Conservation (phyloP, 2,797 vertebrate genomes). For the Sarcoramphus papa region DNA sequence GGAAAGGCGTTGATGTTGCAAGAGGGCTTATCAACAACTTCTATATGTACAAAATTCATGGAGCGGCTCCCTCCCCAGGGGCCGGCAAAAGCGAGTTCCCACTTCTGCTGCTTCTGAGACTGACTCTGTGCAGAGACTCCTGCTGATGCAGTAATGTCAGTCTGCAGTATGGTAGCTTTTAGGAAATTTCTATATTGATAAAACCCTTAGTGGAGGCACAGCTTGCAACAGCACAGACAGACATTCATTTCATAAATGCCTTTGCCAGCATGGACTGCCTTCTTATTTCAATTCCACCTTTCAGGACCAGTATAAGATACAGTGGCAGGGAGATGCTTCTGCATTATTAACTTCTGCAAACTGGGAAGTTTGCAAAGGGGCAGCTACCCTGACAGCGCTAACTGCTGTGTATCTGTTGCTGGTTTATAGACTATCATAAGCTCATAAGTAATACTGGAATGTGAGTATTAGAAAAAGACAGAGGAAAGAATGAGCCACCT, state of each 20-base stretch:
- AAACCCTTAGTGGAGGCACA: neutral
- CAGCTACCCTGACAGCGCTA: neutral
- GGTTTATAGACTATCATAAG: neutral
- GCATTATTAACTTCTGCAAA: neutral
- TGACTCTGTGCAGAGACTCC: neutral
- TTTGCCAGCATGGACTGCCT: neutral
- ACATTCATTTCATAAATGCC: neutral
- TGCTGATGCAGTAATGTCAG: neutral
- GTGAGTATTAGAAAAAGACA: neutral
- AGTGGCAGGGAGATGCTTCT: neutral
- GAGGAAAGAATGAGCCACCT: neutral
- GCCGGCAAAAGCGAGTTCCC: neutral
- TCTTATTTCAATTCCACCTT: neutral
- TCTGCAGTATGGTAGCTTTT: neutral
- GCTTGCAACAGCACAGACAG: neutral
- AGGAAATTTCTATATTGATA: neutral
- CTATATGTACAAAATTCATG: constrained; percentile 48
- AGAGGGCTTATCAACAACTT: constrained; percentile 63
- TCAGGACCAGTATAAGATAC: neutral
- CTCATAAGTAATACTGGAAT: neutral
- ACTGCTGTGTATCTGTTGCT: neutral
- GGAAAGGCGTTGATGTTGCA: constrained; percentile 65
- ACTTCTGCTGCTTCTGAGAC: constrained; percentile 38
- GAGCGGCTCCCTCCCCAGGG: constrained; percentile 4
- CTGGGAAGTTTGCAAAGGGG: neutral